phyloP scores from a whole-genome alignment of 2,888 invertebrate species.

The Hirtodrosophila confusa region DNA sequence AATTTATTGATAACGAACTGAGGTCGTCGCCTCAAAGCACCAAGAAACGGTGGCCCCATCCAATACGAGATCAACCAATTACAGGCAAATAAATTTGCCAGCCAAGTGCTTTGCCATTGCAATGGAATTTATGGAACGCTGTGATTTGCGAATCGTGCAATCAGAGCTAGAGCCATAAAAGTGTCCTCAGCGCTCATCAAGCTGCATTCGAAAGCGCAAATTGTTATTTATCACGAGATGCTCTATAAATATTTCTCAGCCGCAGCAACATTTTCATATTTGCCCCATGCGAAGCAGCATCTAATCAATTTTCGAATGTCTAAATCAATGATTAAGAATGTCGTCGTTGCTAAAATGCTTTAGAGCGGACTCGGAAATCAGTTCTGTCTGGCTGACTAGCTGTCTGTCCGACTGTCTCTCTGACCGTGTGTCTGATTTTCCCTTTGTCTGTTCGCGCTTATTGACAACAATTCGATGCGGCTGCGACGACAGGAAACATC shows the following conservation, averaged over 20 bases:
- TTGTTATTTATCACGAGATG: constrained; percentile 74
- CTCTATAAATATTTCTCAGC: constrained; percentile 60
- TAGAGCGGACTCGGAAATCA: constrained; percentile 26
- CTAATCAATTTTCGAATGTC: constrained; percentile 80
- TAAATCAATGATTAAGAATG: constrained; percentile 81
- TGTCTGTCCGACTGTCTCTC: constrained; percentile 7
- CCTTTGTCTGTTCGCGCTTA: constrained; percentile 70
- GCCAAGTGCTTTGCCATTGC: constrained; percentile 69
- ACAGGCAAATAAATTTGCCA: constrained; percentile 63
- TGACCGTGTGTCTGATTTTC: constrained; percentile 16
- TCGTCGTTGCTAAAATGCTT: constrained; percentile 53
- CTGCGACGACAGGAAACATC: constrained; percentile 84
- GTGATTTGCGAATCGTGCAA: constrained; percentile 71
- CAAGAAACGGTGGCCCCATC: constrained; percentile 39
- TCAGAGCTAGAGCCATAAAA: constrained; percentile 66
- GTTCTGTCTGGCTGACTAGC: constrained; percentile 15
- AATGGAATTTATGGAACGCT: constrained; percentile 71
- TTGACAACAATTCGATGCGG: constrained; percentile 84
- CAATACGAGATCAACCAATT: constrained; percentile 57
- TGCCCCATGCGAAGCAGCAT: constrained; percentile 28
- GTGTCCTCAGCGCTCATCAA: constrained; percentile 67
- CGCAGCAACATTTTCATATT: constrained; percentile 21
- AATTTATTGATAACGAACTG: constrained; percentile 83
- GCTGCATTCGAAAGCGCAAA: constrained; percentile 55
- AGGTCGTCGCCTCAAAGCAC: constrained; percentile 52